These are phyloP conservation scores for Lepidurus apus DNA, from an alignment of 1,140 invertebrate species.

Conservation along the genomic window DNA sequence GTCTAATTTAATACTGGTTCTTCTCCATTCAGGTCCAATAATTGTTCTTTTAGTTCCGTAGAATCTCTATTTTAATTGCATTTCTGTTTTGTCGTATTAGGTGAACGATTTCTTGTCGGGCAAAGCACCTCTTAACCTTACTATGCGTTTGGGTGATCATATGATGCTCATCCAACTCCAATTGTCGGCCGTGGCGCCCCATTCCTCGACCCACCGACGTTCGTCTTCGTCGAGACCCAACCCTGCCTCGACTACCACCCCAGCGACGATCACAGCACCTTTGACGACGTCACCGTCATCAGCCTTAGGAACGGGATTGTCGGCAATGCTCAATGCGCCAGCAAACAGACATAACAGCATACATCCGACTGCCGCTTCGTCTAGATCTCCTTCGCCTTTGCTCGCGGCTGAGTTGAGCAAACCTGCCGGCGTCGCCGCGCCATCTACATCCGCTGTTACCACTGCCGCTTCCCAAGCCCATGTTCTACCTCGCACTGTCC, in stretches of 20 bases:
- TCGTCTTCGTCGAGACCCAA: conserved; percentile 29
- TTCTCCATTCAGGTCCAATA: too few relatives aligned
- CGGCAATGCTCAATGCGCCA: conserved; percentile 33
- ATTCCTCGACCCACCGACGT: conserved; percentile 35
- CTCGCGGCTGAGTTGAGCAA: conserved; percentile 23
- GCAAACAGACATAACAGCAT: conserved; percentile 22
- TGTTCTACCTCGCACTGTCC: conserved; percentile 31
- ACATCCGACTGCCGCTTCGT: conserved; percentile 7
- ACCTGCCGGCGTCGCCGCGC: neutral
- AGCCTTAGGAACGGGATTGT: conserved; percentile 29
- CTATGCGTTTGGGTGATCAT: conserved; percentile 89
- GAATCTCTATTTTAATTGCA: neutral
- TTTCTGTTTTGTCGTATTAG: conserved; percentile 44
- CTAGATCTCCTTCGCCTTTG: conserved; percentile 28
- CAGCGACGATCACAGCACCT: conserved; percentile 16
- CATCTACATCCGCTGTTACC: conserved; percentile 8
- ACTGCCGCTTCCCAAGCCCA: neutral
- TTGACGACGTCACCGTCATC: conserved; percentile 15
- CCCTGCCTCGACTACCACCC: conserved; percentile 22
- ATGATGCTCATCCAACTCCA: conserved; percentile 95
- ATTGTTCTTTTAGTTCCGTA: neutral
- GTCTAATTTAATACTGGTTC: too few relatives aligned
- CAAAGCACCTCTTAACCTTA: conserved; percentile 85
- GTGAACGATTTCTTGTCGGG: conserved; percentile 92
- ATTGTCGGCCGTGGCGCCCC: conserved; percentile 53